Conservation (phyloP, 2,113 vertebrate genomes). For the Jaculus jaculus region DNA sequence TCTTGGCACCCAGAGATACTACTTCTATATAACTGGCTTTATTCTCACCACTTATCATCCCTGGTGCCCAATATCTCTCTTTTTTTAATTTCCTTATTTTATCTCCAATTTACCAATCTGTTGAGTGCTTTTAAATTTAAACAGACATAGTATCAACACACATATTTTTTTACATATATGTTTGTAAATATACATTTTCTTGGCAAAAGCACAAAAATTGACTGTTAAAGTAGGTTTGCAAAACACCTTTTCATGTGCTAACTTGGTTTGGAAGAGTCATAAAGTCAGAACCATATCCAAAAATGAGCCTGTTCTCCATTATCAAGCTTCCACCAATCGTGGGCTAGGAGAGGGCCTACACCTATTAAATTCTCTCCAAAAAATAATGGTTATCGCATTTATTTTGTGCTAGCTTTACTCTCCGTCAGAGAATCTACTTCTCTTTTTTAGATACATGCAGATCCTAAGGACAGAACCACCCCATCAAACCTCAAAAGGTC, state of each 20-base stretch:
- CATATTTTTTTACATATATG: too few species aligned
- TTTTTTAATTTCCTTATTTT: background rate
- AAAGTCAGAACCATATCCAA: too few species aligned
- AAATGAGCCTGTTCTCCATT: too few species aligned
- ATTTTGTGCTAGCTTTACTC: too few species aligned
- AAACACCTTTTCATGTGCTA: background rate
- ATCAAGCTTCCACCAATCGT: too few species aligned
- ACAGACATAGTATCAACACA: background rate
- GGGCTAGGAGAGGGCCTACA: too few species aligned
- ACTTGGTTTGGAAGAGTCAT: background rate
- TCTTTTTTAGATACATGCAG: too few species aligned
- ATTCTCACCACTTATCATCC: background rate
- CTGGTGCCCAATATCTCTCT: background rate
- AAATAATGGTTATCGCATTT: too few species aligned
- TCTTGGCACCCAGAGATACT: background rate
- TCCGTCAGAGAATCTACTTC: too few species aligned
- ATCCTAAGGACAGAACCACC: too few species aligned
- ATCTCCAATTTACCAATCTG: background rate
- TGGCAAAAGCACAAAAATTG: background rate
- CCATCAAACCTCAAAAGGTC: too few species aligned
- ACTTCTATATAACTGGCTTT: background rate
- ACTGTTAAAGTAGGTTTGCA: background rate
- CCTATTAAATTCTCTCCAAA: too few species aligned
- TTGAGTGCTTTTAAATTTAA: background rate
- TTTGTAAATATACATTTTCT: background rate